Evolutionary conservation across 2,113 vertebrate species (phyloP), one percentile per base, ranked within the genome.

Genomic region (Sprattus sprattus): DNA sequence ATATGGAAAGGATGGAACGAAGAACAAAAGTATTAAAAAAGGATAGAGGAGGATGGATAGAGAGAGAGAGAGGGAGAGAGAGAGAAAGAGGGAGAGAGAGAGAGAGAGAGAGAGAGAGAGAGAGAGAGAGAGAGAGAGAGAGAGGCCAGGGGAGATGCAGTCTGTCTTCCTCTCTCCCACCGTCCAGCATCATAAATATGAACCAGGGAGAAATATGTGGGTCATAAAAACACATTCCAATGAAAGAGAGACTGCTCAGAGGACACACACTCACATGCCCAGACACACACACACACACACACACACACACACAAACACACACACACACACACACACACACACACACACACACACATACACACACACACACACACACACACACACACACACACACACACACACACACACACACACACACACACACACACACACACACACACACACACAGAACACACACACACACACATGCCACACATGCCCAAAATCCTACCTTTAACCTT

Each of bases 181-280:
- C 6, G 13, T 64, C n/a, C 64, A 71, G 57, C 57, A 64, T n/a
- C 57, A 64, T 64, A 64, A 64, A 64, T 64, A 64, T 64, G 57
- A 64, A 64, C n/a, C 8, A 13, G 28, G 60, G 20, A 60, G 44
- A 44, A 22, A 45, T 45, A 84, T n/a, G 83, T 71, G 83, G 83
- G 83, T 84, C 83, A 84, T 64, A 71, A 45, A 47, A 84, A 84
- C 39, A 44, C 57, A 71, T 71, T 71, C 64, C 64, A 71, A 71
- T 25, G 64, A 71, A 71, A 28, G 25, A 28, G 10, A 71, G 25
- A 28, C 64, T 28, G 25, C 64, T 71, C 25, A 71, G 9, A 28
- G 9, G 64, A 71, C 11, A 32, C 64, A 71, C 64, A 25, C 10
- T 5, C 25, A 28, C n/a, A 0, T 22, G 6, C n/a, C 0, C 60